Percentiles rank a stretch among this genome's conserved stretches.
Evolutionary conservation across 1,140 invertebrate genomes (phyloP).

Genomic region (Drosophila repletoides): DNA sequence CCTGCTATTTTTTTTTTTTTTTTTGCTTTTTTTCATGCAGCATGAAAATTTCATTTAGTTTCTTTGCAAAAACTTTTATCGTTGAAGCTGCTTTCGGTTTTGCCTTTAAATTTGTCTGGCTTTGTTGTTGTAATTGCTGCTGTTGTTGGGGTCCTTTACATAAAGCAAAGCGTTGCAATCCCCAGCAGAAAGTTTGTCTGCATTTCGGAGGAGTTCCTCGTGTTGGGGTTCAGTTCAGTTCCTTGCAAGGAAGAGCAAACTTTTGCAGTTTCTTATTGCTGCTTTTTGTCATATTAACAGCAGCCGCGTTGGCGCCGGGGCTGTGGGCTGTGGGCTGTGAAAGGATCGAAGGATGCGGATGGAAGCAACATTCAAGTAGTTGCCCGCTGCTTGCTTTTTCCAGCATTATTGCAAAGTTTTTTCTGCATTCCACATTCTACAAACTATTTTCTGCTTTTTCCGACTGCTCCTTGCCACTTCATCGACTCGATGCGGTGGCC

Average conservation of each 20-base stretch:
- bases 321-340: background rate
- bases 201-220: constrained; percentile 39
- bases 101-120: constrained; percentile 77
- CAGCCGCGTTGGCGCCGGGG: constrained; percentile 27
- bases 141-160: constrained; percentile 32
- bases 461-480: constrained; percentile 34
- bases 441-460: constrained; percentile 25
- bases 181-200: constrained; percentile 68
- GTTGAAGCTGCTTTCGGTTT: constrained; percentile 34
- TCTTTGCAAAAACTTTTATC: constrained; percentile 50
- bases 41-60: constrained; percentile 54
- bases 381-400: constrained; percentile 8
- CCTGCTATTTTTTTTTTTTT: too few relatives aligned
- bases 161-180: constrained; percentile 57
- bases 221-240: background rate
- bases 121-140: constrained; percentile 44
- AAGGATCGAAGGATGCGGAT: background rate
- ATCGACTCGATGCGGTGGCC: constrained; percentile 23
- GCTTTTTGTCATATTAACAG: constrained; percentile 80
- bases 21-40: constrained; percentile 12
- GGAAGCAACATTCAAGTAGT: background rate
- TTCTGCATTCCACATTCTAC: background rate
- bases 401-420: constrained; percentile 21
- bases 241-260: constrained; percentile 53
- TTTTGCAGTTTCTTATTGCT: constrained; percentile 54